Conservation (phyloP, 2,797 vertebrate species). For the Synaphobranchus kaupii region DNA sequence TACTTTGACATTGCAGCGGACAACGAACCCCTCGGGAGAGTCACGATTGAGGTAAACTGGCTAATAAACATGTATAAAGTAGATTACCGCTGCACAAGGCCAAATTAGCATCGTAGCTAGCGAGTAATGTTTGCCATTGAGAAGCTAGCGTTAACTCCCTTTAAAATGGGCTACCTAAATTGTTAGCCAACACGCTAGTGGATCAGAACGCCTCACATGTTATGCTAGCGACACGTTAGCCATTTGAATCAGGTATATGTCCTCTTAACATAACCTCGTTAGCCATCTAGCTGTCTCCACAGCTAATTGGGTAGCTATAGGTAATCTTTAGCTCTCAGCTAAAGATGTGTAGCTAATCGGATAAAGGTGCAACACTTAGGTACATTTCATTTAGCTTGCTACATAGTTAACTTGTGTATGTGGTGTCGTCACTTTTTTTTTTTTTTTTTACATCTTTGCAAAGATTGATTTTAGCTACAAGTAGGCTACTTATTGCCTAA, state of each 20-base stretch:
- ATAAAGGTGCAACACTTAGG: too few species aligned
- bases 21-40: constrained; percentile 79
- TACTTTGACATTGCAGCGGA: constrained; percentile 88
- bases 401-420: neutral
- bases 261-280: neutral
- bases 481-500: neutral
- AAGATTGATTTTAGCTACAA: neutral
- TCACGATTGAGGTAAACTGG: constrained; percentile 80
- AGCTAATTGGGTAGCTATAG: too few species aligned
- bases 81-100: too few species aligned
- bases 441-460: neutral
- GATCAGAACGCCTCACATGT: neutral
- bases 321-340: too few species aligned
- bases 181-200: neutral
- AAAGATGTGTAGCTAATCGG: too few species aligned
- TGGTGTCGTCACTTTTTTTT: neutral
- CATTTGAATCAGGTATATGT: neutral
- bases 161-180: neutral
- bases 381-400: neutral
- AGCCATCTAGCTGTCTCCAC: neutral
- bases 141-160: neutral
- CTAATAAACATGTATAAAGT: neutral
- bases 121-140: neutral
- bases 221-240: neutral
- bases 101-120: neutral